Percentiles rank a stretch among this genome's conserved stretches.
phyloP scores from a whole-genome alignment of 2,888 invertebrate genomes.

The Pollenia amentaria region DNA sequence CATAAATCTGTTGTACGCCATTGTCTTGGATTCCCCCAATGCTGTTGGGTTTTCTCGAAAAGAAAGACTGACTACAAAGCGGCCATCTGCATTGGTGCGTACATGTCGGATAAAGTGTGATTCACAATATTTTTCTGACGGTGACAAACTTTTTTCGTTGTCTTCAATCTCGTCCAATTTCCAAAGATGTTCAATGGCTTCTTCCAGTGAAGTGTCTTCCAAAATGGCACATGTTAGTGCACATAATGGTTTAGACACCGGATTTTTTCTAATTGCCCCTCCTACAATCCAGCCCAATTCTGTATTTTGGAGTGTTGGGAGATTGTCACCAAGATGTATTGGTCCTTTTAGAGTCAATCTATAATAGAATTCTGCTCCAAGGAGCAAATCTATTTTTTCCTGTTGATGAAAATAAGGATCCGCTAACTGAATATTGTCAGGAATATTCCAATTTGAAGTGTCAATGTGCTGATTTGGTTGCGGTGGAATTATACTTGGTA shows the following conservation, averaged over 20 bases:
- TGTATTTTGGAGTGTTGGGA: too few species aligned
- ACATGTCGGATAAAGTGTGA: constrained; percentile 6
- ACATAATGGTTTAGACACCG: not conserved
- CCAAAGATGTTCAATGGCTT: constrained; percentile 16
- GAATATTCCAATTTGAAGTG: too few species aligned
- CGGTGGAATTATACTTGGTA: not conserved
- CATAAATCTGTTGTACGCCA: not conserved
- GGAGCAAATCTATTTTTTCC: not conserved
- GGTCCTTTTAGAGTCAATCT: too few species aligned
- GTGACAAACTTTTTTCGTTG: not conserved
- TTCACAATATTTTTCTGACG: constrained; percentile 6
- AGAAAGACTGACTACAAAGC: not conserved
- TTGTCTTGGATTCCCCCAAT: not conserved
- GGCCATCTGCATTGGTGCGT: not conserved
- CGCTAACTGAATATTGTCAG: too few species aligned
- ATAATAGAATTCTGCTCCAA: not conserved
- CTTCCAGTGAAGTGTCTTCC: not conserved
- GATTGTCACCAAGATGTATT: too few species aligned
- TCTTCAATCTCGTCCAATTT: constrained; percentile 19
- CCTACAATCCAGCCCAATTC: too few species aligned
- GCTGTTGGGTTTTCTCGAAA: constrained; percentile 11
- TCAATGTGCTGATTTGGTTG: not conserved
- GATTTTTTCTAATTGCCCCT: too few species aligned
- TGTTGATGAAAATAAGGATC: not conserved
- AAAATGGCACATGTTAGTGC: not conserved